Evolutionary conservation across 2,888 invertebrate genomes (phyloP).

Genomic region (Agrilus biguttatus): DNA sequence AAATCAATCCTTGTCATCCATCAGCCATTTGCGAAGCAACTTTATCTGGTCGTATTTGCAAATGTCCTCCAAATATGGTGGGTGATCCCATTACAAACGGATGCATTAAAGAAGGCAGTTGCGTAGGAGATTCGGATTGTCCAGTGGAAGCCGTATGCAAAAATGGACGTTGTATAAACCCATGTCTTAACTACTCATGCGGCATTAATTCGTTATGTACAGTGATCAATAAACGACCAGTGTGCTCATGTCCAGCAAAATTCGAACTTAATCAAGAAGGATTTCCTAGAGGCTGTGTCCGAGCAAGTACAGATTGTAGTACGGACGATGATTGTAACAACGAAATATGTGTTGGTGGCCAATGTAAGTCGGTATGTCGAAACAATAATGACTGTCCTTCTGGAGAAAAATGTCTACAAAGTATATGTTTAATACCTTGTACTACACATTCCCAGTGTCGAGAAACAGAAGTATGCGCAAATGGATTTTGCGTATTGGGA

Average conservation of each 20-base stretch:
- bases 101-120: constrained; percentile 66
- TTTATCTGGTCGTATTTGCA: constrained; percentile 58
- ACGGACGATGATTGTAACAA: constrained; percentile 64
- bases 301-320: constrained; percentile 49
- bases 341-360: constrained; percentile 65
- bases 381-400: constrained; percentile 61
- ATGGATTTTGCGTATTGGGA: constrained; percentile 66
- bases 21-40: constrained; percentile 62
- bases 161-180: constrained; percentile 59
- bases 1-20: constrained; percentile 66
- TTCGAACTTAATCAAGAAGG: constrained; percentile 55
- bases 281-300: constrained; percentile 55
- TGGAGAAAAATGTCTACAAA: constrained; percentile 66
- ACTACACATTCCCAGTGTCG: constrained; percentile 70
- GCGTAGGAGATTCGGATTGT: constrained; percentile 60
- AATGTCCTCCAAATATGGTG: constrained; percentile 59
- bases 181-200: constrained; percentile 62
- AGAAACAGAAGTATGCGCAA: constrained; percentile 63
- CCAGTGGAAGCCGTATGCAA: constrained; percentile 59
- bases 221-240: constrained; percentile 57
- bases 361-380: constrained; percentile 71
- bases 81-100: constrained; percentile 64
- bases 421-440: constrained; percentile 68
- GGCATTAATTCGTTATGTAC: constrained; percentile 70
- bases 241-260: constrained; percentile 65